These are phyloP conservation scores for Yponomeuta plumbellus DNA, from an alignment of 2,888 invertebrate species.

Conservation along the genomic window DNA sequence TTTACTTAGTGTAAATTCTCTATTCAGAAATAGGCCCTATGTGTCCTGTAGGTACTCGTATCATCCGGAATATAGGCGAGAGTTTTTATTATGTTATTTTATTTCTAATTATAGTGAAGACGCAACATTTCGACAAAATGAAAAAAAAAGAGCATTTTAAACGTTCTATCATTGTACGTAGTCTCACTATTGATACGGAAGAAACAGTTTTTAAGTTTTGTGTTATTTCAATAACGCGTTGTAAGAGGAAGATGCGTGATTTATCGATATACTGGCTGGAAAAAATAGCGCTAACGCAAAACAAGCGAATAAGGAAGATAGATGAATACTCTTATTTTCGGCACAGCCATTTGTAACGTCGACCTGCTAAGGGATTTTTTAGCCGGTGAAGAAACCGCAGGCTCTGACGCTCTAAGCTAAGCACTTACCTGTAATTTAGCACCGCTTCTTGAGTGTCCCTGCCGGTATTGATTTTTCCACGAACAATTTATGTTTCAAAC, in stretches of 20 bases:
- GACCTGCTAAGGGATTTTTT: not conserved
- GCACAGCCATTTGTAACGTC: conserved; percentile 3
- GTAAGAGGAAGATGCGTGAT: conserved; percentile 57
- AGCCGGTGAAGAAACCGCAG: not conserved
- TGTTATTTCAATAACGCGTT: not conserved
- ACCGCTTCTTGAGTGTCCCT: not conserved
- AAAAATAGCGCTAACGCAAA: conserved; percentile 53
- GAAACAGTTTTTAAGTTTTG: too few species aligned
- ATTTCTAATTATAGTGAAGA: too few species aligned
- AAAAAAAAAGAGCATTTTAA: too few species aligned
- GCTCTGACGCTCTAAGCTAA: not conserved
- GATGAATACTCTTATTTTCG: conserved; percentile 45
- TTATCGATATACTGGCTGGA: conserved; percentile 57
- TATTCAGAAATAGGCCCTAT: too few species aligned
- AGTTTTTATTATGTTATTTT: too few species aligned
- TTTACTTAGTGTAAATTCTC: too few species aligned
- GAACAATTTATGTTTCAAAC: not conserved
- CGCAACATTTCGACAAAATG: too few species aligned
- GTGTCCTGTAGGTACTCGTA: too few species aligned
- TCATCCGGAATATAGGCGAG: too few species aligned
- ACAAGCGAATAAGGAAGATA: conserved; percentile 65
- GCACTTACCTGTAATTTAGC: not conserved
- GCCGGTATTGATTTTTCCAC: not conserved
- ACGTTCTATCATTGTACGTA: too few species aligned
- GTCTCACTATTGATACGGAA: too few species aligned